These are phyloP conservation scores for Potamarius usumacintae DNA, from an alignment of 2,113 vertebrate genomes.

Conservation along the genomic window DNA sequence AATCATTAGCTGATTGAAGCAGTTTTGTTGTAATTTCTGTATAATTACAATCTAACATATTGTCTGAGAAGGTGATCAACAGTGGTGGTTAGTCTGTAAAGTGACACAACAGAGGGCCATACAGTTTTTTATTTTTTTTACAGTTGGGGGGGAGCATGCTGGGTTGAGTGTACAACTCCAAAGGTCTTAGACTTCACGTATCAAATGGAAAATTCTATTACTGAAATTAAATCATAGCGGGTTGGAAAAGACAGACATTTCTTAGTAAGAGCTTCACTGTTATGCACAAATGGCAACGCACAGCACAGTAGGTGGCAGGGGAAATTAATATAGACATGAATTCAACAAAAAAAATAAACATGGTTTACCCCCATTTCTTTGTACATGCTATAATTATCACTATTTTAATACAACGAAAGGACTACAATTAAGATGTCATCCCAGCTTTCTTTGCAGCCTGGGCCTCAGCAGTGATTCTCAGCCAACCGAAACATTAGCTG, in stretches of 20 bases:
- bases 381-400: conserved; percentile 39
- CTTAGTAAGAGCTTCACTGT: conserved; percentile 28
- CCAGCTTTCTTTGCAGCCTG: conserved; percentile 13
- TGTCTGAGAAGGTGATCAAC: neutral
- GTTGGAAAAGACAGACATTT: conserved; percentile 16
- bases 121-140: neutral
- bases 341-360: conserved; percentile 2
- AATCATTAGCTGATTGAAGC: neutral
- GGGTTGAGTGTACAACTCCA: neutral
- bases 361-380: neutral
- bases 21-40: neutral
- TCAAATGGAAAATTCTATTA: conserved; percentile 1
- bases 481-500: conserved; percentile 52
- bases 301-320: conserved; percentile 20
- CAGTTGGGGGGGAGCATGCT: neutral
- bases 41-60: neutral
- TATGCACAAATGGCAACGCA: conserved; percentile 45
- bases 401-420: conserved; percentile 34
- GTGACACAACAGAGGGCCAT: neutral
- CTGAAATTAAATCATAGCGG: conserved; percentile 18
- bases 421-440: conserved; percentile 48
- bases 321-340: conserved; percentile 43
- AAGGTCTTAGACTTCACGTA: neutral
- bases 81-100: neutral
- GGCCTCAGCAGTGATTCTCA: conserved; percentile 41